These are phyloP conservation scores for Stichodactyla mertensii DNA, from an alignment of 64 coral and sea anemone genomes.

Conservation along the genomic window DNA sequence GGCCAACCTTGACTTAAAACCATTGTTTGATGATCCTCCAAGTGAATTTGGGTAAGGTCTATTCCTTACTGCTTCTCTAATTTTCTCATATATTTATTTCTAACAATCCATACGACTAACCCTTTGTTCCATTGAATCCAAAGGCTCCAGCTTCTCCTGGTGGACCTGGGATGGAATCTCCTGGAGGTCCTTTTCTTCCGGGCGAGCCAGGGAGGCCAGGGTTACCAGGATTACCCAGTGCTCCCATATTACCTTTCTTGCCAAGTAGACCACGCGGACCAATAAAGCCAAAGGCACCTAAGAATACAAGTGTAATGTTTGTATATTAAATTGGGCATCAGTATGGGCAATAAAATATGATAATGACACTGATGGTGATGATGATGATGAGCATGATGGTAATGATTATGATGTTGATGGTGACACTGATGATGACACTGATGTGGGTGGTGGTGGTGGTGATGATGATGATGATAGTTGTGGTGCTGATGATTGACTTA, in stretches of 20 bases:
- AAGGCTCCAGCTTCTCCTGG: conserved; percentile 36
- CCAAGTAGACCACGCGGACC: conserved; percentile 36
- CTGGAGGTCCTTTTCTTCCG: conserved; percentile 31
- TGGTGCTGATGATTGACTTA: background rate
- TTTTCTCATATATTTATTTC: no score
- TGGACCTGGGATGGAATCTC: conserved; percentile 24
- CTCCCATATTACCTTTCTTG: conserved; percentile 20
- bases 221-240: conserved; percentile 3
- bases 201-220: conserved; percentile 16
- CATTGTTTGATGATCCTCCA: no score
- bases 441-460: background rate
- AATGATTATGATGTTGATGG: no score
- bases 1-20: no score
- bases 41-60: no score
- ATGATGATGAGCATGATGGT: background rate
- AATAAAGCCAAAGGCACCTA: conserved; percentile 26
- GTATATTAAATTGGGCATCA: no score
- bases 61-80: no score
- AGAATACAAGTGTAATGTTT: background rate
- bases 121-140: conserved; percentile 32
- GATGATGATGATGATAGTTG: background rate
- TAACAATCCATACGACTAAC: background rate
- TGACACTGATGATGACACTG: no score
- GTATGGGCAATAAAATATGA: background rate
- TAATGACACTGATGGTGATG: background rate